These are phyloP conservation scores for Aphelinus certus DNA, from an alignment of 1,140 invertebrate species.

Conservation along the genomic window DNA sequence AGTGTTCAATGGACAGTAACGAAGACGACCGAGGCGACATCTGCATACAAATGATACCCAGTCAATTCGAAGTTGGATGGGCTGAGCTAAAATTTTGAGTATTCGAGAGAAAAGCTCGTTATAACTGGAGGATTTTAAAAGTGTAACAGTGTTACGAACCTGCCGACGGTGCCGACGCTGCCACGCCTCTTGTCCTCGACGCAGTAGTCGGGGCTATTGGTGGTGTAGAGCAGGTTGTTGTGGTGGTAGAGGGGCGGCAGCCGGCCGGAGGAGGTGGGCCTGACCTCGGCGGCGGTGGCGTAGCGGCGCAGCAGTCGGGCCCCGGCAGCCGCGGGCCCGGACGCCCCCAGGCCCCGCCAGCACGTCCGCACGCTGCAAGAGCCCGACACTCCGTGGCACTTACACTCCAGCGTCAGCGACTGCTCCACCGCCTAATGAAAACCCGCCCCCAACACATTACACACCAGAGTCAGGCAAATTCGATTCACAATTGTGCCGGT, in stretches of 20 bases:
- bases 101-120: no score
- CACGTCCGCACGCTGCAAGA: slow-evolving; percentile 75
- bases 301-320: slow-evolving; percentile 62
- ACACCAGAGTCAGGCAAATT: no score
- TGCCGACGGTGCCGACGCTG: slow-evolving; percentile 72
- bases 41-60: no score
- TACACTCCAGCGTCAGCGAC: slow-evolving; percentile 71
- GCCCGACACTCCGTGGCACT: slow-evolving; percentile 76
- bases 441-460: no score
- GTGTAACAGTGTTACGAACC: slow-evolving; percentile 58
- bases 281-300: slow-evolving; percentile 61
- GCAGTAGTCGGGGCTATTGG: slow-evolving; percentile 76
- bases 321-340: slow-evolving; percentile 62
- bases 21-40: no score
- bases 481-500: no score
- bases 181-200: slow-evolving; percentile 70
- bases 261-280: slow-evolving; percentile 58
- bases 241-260: slow-evolving; percentile 60
- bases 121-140: no score
- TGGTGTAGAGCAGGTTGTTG: slow-evolving; percentile 73
- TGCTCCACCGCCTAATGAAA: slow-evolving; percentile 64
- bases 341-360: slow-evolving; percentile 69
- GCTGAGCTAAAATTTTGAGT: no score
- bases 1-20: no score
- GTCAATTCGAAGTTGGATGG: no score